A percentile compares a stretch with the other conserved stretches of the same genome.
These are phyloP conservation scores for Drosophila neocordata DNA, from an alignment of 1,140 invertebrate genomes.

Conservation along the genomic window DNA sequence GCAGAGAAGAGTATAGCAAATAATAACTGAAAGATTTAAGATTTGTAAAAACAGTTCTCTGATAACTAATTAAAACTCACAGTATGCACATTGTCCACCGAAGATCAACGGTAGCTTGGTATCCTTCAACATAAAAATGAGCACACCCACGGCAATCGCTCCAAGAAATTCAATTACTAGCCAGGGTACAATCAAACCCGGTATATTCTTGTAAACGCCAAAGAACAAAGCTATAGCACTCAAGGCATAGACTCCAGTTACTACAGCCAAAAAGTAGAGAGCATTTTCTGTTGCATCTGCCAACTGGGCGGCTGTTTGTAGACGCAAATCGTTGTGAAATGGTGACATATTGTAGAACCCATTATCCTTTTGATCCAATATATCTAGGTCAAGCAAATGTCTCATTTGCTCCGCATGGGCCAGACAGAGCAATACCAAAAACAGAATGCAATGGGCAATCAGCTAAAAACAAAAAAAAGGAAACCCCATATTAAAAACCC, in stretches of 20 bases:
- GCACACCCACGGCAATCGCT: slow-evolving; percentile 49
- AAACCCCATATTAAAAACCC: neutral
- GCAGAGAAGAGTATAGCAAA: slow-evolving; percentile 63
- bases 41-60: neutral
- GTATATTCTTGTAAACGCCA: slow-evolving; percentile 74
- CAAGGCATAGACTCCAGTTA: slow-evolving; percentile 62
- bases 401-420: slow-evolving; percentile 81
- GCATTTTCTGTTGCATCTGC: slow-evolving; percentile 71
- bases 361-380: slow-evolving; percentile 77
- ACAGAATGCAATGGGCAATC: slow-evolving; percentile 72
- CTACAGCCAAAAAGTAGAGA: slow-evolving; percentile 59
- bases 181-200: slow-evolving; percentile 74
- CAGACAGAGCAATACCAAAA: slow-evolving; percentile 71
- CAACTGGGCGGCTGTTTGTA: slow-evolving; percentile 69
- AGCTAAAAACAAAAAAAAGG: slow-evolving; percentile 46
- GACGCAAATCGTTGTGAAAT: slow-evolving; percentile 70
- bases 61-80: slow-evolving; percentile 51
- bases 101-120: slow-evolving; percentile 61
- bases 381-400: slow-evolving; percentile 69
- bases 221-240: slow-evolving; percentile 67
- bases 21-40: slow-evolving; percentile 47
- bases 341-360: slow-evolving; percentile 75
- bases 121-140: slow-evolving; percentile 67
- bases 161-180: slow-evolving; percentile 70
- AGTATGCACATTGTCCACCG: slow-evolving; percentile 64